Evolutionary conservation across 2,113 vertebrate genomes (phyloP).

Genomic region (Esox niger): DNA sequence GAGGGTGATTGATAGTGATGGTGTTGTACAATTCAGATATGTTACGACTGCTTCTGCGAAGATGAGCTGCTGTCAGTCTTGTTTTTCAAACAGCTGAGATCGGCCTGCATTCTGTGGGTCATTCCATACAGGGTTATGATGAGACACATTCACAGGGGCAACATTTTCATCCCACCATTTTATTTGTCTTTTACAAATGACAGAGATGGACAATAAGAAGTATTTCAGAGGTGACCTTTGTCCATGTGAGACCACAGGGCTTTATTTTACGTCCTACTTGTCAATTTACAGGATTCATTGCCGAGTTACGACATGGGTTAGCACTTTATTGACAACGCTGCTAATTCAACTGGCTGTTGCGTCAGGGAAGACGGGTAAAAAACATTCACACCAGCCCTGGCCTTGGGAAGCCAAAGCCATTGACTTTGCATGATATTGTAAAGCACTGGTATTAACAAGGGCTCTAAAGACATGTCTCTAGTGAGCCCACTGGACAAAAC

Average conservation of each 20-base stretch:
- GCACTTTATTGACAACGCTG: constrained; percentile 35
- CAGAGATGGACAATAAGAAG: constrained; percentile 33
- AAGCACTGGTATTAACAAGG: constrained; percentile 40
- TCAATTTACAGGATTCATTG: background rate
- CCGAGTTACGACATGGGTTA: constrained; percentile 27
- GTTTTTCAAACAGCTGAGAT: constrained; percentile 38
- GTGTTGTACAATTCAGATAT: constrained; percentile 56
- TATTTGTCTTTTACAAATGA: constrained; percentile 37
- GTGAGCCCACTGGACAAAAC: constrained; percentile 40
- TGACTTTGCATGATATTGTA: constrained; percentile 42
- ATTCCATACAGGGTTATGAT: constrained; percentile 26
- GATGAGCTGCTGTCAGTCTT: constrained; percentile 60
- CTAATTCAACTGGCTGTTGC: constrained; percentile 3
- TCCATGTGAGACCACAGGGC: constrained; percentile 16
- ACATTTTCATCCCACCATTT: constrained; percentile 22
- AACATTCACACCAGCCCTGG: constrained; percentile 27
- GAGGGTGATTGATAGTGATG: constrained; percentile 54
- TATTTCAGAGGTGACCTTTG: constrained; percentile 42
- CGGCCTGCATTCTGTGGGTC: constrained; percentile 47
- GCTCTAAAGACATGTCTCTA: constrained; percentile 33
- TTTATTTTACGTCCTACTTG: constrained; percentile 6
- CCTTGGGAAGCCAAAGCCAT: constrained; percentile 40
- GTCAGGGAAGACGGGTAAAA: background rate
- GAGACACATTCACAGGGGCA: constrained; percentile 42
- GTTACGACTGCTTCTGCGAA: constrained; percentile 37